A percentile compares a stretch with the other conserved stretches of the same genome.
Evolutionary conservation across 2,888 invertebrate genomes (phyloP).

Genomic region (Lepidochitona cinerea): DNA sequence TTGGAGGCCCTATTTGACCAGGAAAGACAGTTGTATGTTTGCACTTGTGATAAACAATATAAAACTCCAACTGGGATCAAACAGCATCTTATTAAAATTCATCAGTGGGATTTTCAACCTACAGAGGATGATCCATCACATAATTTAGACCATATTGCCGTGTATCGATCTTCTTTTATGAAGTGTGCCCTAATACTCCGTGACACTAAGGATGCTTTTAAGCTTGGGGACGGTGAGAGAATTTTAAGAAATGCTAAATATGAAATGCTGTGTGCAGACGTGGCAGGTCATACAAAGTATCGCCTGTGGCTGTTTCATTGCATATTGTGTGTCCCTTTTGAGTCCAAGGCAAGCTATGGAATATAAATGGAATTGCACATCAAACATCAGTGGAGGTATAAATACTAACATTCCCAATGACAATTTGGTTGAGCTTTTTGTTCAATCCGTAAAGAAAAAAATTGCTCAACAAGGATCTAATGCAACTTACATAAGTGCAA

Average conservation of each 20-base stretch:
- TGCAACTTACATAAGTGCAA: slow-evolving; percentile 15
- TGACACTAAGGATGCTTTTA: slow-evolving; percentile 31
- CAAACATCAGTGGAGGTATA: slow-evolving; percentile 18
- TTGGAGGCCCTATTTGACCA: background rate
- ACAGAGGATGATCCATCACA: background rate
- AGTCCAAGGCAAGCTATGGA: slow-evolving; percentile 9
- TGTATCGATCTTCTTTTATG: slow-evolving; percentile 18
- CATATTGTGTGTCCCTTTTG: slow-evolving; percentile 20
- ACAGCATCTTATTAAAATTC: slow-evolving; percentile 1
- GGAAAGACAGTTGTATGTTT: background rate
- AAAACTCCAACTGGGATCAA: slow-evolving; percentile 6
- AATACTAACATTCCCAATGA: slow-evolving; percentile 32
- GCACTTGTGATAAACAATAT: slow-evolving; percentile 1
- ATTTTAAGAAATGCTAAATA: slow-evolving; percentile 28
- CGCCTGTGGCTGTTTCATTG: slow-evolving; percentile 30
- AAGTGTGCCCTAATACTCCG: slow-evolving; percentile 19
- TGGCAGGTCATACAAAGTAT: slow-evolving; percentile 29
- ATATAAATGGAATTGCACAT: slow-evolving; percentile 31
- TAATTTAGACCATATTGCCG: slow-evolving; percentile 4
- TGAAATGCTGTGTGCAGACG: slow-evolving; percentile 24
- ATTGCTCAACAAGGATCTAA: slow-evolving; percentile 17
- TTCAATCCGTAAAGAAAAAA: slow-evolving; percentile 20
- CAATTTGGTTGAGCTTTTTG: slow-evolving; percentile 32
- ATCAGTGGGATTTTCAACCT: background rate
- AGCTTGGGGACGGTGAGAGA: slow-evolving; percentile 23